phyloP scores from a whole-genome alignment of 2,888 invertebrate genomes.

The Tenthredo amoena region DNA sequence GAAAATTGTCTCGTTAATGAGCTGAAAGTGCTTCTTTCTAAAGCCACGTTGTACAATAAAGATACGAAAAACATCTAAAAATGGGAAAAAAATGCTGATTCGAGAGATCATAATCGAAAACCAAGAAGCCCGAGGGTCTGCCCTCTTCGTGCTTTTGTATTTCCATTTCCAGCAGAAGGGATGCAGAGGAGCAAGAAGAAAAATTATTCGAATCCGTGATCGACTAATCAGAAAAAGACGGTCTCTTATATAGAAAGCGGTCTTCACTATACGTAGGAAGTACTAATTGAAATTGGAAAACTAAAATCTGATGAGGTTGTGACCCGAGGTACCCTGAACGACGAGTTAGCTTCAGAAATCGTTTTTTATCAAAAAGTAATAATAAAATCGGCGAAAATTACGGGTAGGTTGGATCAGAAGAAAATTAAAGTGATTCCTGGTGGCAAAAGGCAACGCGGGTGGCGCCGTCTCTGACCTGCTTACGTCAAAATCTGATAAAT shows the following conservation, averaged over 20 bases:
- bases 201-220: not conserved
- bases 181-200: not conserved
- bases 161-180: not conserved
- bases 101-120: not conserved
- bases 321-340: not conserved
- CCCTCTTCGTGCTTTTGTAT: not conserved
- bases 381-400: not conserved
- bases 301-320: not conserved
- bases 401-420: slow-evolving; percentile 46
- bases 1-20: not conserved
- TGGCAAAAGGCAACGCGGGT: slow-evolving; percentile 24
- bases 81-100: no score
- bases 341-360: not conserved
- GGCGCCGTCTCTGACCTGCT: slow-evolving; percentile 48
- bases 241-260: not conserved
- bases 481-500: slow-evolving; percentile 53
- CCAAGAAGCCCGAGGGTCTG: not conserved
- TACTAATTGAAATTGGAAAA: not conserved
- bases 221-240: not conserved
- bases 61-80: not conserved
- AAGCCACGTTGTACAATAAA: not conserved
- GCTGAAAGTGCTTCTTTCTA: not conserved
- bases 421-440: slow-evolving; percentile 73
- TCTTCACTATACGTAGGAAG: not conserved
- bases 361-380: not conserved